Base-by-base conservation (phyloP, 37 sponge, comb jelly and placozoan species). In the Spongilla lacustris region DNA sequence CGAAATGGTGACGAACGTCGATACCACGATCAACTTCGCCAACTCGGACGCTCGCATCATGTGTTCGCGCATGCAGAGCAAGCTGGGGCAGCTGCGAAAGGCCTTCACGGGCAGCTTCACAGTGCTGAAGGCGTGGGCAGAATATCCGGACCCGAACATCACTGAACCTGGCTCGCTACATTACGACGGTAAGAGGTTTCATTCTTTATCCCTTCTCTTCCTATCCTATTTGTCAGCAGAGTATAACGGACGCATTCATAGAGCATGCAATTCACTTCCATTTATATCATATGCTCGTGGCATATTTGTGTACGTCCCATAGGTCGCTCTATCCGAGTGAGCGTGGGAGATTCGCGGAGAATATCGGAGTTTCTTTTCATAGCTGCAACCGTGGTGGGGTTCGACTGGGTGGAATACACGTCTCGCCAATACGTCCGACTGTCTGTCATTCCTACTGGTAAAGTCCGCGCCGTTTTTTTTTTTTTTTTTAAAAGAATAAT, bases 321-420 rank as follows among this genome's bases (percentile, higher is more conserved):
- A 94, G 94, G 94, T 84, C 91, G 94, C 17, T 87, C 85, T 21
- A 83, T 90, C 26, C 85, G 86, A 17, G 49, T 94, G 30, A 4
- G 38, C 0, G 71, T 85, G 33, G 24, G 50, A 6, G 27, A 33
- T 25, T 13, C n/a, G 1, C 11, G 34, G 41, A 77, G 36, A 1
- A 50, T 81, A 36, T 46, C 50, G 3, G 22, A 74, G 41, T 71
- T 91, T 26, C 68, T 86, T 35, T 36, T 31, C 19, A 36, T 81
- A 14, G 93, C 93, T 4, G 69, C 73, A 22, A 74, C 90, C 12
- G 33, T 76, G 66, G 88, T 84, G 36, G 88, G 81, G n/a, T 94
- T 90, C 76, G 88, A 90, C 69, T 94, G 94, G 94, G 94, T 94
- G 50, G 75, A 73, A 49, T 83, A 87, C 67, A 85, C 67, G 22